Conservation (phyloP, 2,113 vertebrate genomes). For the Benitochromis conjunctus region DNA sequence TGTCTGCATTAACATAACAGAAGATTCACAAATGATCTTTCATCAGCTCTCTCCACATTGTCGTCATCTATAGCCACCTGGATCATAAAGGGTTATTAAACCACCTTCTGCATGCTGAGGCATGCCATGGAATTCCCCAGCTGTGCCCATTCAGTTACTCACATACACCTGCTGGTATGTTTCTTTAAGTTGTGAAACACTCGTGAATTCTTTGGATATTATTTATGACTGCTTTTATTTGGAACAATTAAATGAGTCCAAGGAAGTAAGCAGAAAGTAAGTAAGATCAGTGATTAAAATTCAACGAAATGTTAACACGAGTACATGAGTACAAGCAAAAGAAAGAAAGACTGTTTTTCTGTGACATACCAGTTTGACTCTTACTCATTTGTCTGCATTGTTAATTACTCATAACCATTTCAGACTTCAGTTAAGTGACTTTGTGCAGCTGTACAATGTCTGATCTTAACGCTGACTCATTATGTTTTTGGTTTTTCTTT, state of each 20-base stretch:
- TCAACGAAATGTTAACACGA: not conserved
- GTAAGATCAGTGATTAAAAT: not conserved
- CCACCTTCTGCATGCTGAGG: conserved; percentile 15
- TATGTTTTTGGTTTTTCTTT: not conserved
- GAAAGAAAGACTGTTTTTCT: not conserved
- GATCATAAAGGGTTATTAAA: conserved; percentile 12
- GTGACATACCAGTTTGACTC: not conserved
- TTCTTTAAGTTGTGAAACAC: conserved; percentile 21
- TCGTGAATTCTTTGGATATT: conserved; percentile 29
- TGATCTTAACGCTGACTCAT: conserved; percentile 6
- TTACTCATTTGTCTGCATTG: not conserved
- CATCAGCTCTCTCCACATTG: not conserved
- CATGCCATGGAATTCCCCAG: conserved; percentile 33
- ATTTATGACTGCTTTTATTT: not conserved
- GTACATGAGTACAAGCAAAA: not conserved
- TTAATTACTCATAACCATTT: conserved; percentile 13
- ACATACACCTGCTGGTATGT: conserved; percentile 36
- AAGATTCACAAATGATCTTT: not conserved
- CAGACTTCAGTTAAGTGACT: not conserved
- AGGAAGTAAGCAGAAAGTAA: not conserved
- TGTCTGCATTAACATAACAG: not conserved
- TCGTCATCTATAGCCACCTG: conserved; percentile 13
- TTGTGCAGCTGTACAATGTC: not conserved
- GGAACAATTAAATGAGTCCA: not conserved
- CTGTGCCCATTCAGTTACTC: not conserved